These are phyloP conservation scores for Lasiommata megera DNA, from an alignment of 2,888 invertebrate genomes.

Conservation along the genomic window DNA sequence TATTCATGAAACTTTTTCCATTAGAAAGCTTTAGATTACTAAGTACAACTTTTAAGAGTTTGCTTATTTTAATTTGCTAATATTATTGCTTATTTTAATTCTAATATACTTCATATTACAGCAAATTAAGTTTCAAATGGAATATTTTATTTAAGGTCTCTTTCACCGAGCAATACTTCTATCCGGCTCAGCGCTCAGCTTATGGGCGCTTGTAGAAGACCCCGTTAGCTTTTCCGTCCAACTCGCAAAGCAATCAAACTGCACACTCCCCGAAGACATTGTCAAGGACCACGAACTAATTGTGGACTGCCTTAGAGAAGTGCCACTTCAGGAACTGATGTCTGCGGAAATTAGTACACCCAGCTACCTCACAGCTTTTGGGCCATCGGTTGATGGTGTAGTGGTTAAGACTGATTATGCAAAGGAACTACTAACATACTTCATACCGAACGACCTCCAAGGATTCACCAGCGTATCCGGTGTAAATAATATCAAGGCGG, in stretches of 20 bases:
- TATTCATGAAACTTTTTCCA: no score
- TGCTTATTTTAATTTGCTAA: no score
- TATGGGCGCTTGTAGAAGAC: slow-evolving; percentile 95
- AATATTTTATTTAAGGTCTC: slow-evolving; percentile 78
- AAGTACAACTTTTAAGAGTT: no score
- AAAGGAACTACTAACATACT: slow-evolving; percentile 88
- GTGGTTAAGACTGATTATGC: slow-evolving; percentile 95
- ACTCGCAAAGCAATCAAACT: slow-evolving; percentile 90
- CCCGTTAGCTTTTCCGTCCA: slow-evolving; percentile 91
- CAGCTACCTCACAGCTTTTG: slow-evolving; percentile 92
- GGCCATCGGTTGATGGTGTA: slow-evolving; percentile 96
- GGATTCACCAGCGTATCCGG: slow-evolving; percentile 83
- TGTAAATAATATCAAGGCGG: slow-evolving; percentile 80
- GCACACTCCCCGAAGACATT: slow-evolving; percentile 90
- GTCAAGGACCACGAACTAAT: slow-evolving; percentile 91
- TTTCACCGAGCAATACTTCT: slow-evolving; percentile 93
- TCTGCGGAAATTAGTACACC: slow-evolving; percentile 89
- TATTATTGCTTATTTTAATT: no score
- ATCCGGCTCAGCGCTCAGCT: slow-evolving; percentile 93
- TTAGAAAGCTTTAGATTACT: no score
- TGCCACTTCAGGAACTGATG: slow-evolving; percentile 87
- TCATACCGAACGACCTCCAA: slow-evolving; percentile 85
- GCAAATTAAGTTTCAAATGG: background rate
- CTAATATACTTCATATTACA: no score
- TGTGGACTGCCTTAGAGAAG: slow-evolving; percentile 91